phyloP scores from a whole-genome alignment of 2,797 vertebrate genomes.

The Dendrocincla fuliginosa region DNA sequence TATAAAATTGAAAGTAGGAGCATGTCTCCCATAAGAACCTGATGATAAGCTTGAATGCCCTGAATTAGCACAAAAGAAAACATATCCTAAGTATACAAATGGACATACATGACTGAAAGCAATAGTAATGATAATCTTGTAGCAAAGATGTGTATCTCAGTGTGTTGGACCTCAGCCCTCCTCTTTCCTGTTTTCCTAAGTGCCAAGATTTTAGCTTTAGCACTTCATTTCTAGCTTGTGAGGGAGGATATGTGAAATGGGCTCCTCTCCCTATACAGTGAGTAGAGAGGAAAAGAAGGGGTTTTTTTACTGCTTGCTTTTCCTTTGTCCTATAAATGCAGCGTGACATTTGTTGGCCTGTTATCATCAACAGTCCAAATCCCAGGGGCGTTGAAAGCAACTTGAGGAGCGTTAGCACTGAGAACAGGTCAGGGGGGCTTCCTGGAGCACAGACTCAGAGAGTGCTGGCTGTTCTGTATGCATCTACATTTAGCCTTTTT shows the following conservation, averaged over 20 bases:
- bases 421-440: slow-evolving; percentile 11
- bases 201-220: slow-evolving; percentile 6
- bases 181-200: not conserved
- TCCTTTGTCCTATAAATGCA: slow-evolving; percentile 14
- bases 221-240: not conserved
- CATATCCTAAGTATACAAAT: not conserved
- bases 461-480: not conserved
- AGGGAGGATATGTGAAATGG: not conserved
- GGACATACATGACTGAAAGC: not conserved
- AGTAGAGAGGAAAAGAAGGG: not conserved
- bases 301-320: not conserved
- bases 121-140: not conserved
- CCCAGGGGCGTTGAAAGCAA: not conserved
- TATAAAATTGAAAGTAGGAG: not conserved
- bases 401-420: not conserved
- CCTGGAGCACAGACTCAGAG: not conserved
- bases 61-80: not conserved
- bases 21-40: not conserved
- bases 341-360: slow-evolving; percentile 3
- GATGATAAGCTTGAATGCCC: not conserved
- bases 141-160: not conserved
- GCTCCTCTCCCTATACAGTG: not conserved
- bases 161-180: not conserved
- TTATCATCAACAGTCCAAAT: not conserved
- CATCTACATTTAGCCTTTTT: slow-evolving; percentile 59